Conservation (phyloP, 2,888 invertebrate species). For the Balanococcus diminutus region DNA sequence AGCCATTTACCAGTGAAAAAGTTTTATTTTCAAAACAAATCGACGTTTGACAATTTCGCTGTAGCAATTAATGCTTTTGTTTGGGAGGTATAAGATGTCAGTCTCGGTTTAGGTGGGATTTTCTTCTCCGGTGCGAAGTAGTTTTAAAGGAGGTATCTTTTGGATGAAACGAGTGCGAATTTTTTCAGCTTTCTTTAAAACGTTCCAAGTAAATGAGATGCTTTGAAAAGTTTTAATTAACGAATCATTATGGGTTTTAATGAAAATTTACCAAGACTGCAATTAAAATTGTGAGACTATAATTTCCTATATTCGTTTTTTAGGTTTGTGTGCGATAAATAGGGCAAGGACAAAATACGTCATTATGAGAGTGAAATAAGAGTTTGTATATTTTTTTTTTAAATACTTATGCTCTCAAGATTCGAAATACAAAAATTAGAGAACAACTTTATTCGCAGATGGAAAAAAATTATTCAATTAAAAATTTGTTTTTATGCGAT, state of each 20-base stretch:
- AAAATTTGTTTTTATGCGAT: no score
- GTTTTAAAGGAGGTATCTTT: background rate
- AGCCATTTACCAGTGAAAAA: background rate
- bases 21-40: slow-evolving; percentile 38
- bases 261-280: slow-evolving; percentile 4
- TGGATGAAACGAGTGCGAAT: background rate
- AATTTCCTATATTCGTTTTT: background rate
- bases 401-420: background rate
- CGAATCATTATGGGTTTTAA: slow-evolving; percentile 18
- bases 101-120: background rate
- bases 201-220: background rate
- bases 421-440: background rate
- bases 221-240: slow-evolving; percentile 7
- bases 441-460: no score
- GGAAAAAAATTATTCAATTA: no score
- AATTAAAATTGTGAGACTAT: slow-evolving; percentile 1
- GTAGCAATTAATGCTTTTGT: background rate
- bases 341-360: background rate
- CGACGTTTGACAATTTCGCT: background rate
- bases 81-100: background rate
- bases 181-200: background rate
- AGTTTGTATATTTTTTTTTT: no score
- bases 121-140: background rate
- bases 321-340: background rate
- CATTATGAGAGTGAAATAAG: no score